phyloP scores from a whole-genome alignment of 2,113 vertebrate species.

The Prunella himalayana region DNA sequence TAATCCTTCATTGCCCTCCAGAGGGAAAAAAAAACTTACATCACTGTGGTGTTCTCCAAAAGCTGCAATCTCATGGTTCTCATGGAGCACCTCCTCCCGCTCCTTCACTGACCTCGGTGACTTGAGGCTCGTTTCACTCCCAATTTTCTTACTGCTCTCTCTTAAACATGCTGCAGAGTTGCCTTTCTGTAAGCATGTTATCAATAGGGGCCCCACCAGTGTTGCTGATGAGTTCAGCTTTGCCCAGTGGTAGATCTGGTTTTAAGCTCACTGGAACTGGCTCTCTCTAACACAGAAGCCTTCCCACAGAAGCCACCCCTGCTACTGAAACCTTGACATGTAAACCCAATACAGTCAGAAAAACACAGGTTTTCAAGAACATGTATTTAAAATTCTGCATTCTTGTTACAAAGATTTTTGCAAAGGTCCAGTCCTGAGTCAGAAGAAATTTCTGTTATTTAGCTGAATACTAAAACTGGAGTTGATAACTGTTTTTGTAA shows the following conservation, averaged over 20 bases:
- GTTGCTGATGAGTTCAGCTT: background rate
- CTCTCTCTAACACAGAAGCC: background rate
- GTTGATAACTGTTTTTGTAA: background rate
- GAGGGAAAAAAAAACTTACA: accelerated
- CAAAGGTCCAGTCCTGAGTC: background rate
- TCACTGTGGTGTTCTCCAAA: background rate
- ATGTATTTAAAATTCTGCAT: background rate
- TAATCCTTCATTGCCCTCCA: background rate
- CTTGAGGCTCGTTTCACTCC: background rate
- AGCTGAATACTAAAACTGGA: background rate
- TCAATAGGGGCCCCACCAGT: background rate
- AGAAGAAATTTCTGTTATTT: background rate
- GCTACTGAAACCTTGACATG: background rate
- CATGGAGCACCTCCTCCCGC: background rate
- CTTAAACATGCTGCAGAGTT: background rate
- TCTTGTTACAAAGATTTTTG: background rate
- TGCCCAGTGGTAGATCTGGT: background rate
- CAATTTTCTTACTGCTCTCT: background rate
- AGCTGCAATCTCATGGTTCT: background rate
- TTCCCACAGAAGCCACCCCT: background rate
- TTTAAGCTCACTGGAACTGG: background rate
- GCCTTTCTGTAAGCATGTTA: background rate
- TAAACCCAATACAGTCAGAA: background rate
- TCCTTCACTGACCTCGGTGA: background rate
- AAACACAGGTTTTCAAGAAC: background rate